Base-by-base conservation (phyloP, 2,888 invertebrate genomes). In the Caenorhabditis macrosperma region DNA sequence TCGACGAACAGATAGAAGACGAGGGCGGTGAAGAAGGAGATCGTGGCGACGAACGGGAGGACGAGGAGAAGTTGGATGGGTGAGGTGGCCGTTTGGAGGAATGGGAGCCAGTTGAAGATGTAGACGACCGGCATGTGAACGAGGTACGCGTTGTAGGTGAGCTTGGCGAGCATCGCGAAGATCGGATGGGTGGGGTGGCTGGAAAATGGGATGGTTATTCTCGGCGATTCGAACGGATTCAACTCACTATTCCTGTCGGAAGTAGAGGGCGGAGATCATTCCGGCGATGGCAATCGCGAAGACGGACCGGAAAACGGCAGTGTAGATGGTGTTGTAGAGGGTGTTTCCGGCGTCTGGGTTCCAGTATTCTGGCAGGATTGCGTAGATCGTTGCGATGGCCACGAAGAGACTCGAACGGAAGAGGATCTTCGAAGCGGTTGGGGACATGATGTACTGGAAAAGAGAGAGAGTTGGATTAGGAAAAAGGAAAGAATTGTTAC, bases 281-380 rank as follows among this genome's bases (percentile, higher is more conserved):
- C 74, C 78, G 59, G 82, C 69, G n/a, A 88, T 83, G 12, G 84
- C 86, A 15, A 80, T 28, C 0, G 88, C 86, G 78, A 89, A 89
- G 10, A 88, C 75, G 2, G 87, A 84, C 46, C 89, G 85, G 82
- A 89, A 89, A 2, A 77, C 60, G 5, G 89, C 88, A 26, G 89
- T 89, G 84, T 89, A 89, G 35, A 88, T 48, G 26, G 81, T 85
- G 67, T 89, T 89, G 81, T 89, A 89, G 28, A 84, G 38, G 6
- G 85, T 89, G 67, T 84, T 85, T 28, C 86, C 86, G 22, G 83
- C 81, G 20, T 86, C 69, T 22, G 86, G 78, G 20, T 80, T 75
- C 89, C 89, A 89, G 80, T 89, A 89, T 75, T 89, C 87, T 12
- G 89, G 89, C 17, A 89, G 82, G 67, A 89, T 89, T 9, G 84